Percentiles rank a stretch among this genome's conserved stretches.
phyloP scores from a whole-genome alignment of 2,797 vertebrate genomes.

The Poliocrania exsul region DNA sequence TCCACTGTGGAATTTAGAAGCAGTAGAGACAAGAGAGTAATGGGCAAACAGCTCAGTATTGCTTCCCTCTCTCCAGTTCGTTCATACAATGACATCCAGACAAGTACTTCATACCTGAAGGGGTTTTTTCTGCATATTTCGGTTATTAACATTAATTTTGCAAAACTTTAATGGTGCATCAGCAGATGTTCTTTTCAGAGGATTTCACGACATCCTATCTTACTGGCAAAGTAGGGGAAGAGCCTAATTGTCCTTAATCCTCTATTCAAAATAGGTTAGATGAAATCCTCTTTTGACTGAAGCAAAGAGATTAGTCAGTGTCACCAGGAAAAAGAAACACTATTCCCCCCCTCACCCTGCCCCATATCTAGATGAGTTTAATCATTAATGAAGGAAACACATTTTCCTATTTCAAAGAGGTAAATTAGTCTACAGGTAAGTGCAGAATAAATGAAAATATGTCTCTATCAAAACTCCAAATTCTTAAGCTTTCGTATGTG shows the following conservation, averaged over 20 bases:
- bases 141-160: not conserved
- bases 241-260: conserved; percentile 77
- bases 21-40: not conserved
- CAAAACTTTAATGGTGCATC: conserved; percentile 10
- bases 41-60: not conserved
- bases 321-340: conserved; percentile 44
- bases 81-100: not conserved
- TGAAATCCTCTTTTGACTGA: conserved; percentile 80
- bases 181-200: conserved; percentile 57
- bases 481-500: not conserved
- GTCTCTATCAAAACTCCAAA: not conserved
- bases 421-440: not conserved
- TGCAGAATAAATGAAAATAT: not conserved
- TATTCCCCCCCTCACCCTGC: not conserved
- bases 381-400: conserved; percentile 30
- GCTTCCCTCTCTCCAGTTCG: not conserved
- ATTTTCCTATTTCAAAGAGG: not conserved
- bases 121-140: not conserved
- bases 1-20: not conserved
- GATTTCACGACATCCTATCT: conserved; percentile 57
- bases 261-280: conserved; percentile 77
- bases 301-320: conserved; percentile 62
- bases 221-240: conserved; percentile 38
- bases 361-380: not conserved
- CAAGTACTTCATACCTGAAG: not conserved